These are phyloP conservation scores for Piaya cayana DNA, from an alignment of 2,113 vertebrate species.

Conservation along the genomic window DNA sequence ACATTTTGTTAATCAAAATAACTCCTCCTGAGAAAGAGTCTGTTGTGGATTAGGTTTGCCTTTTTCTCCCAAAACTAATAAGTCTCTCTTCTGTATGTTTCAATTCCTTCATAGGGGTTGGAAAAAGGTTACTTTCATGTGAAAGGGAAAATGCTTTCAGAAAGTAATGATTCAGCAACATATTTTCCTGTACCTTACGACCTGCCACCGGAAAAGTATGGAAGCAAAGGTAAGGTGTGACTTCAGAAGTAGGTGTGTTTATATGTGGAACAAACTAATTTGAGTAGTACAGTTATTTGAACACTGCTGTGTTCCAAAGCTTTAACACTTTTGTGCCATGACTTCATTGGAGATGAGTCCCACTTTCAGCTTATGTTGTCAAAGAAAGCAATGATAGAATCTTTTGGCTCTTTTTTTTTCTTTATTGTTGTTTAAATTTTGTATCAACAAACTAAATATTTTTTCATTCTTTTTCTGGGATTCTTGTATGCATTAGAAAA, in stretches of 20 bases:
- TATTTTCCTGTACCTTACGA: constrained; percentile 93
- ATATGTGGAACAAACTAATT: background rate
- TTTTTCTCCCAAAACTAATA: background rate
- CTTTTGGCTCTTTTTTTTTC: background rate
- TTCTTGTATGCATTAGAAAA: background rate
- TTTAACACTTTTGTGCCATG: background rate
- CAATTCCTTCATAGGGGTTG: constrained; percentile 54
- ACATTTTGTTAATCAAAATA: background rate
- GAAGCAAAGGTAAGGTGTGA: constrained; percentile 83
- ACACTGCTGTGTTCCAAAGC: background rate
- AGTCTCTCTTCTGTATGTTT: background rate
- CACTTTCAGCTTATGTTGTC: background rate
- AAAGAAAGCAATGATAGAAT: background rate
- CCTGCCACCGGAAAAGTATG: constrained; percentile 87
- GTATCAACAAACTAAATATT: background rate
- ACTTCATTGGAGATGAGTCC: background rate
- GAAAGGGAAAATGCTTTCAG: constrained; percentile 75
- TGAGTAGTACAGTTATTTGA: background rate
- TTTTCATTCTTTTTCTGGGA: background rate
- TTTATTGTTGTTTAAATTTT: background rate
- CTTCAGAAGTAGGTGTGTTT: background rate
- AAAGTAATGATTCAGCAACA: constrained; percentile 51
- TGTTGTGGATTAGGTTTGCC: background rate
- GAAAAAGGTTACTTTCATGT: constrained; percentile 79
- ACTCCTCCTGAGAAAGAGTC: background rate